Conservation (phyloP, 2,113 vertebrate genomes). For the Phycodurus eques region DNA sequence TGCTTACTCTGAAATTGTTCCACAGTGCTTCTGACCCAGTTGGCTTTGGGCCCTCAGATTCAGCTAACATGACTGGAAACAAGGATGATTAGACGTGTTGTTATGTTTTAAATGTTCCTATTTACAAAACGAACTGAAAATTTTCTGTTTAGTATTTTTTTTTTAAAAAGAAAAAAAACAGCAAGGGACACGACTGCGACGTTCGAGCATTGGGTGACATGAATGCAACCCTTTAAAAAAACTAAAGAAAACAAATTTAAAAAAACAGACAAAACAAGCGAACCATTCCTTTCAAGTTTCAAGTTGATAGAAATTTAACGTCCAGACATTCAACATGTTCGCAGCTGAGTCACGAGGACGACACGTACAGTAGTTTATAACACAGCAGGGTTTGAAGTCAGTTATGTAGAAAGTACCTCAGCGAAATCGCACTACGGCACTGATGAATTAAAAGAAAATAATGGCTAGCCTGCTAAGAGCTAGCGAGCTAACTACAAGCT, state of each 20-base stretch:
- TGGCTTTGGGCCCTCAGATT: constrained; percentile 23
- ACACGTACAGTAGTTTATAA: neutral
- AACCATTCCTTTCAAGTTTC: neutral
- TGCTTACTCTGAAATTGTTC: constrained; percentile 49
- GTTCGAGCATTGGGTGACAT: neutral
- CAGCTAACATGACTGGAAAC: constrained; percentile 62
- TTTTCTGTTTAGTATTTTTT: too few species aligned
- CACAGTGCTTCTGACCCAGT: constrained; percentile 20
- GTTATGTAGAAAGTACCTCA: neutral
- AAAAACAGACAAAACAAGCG: neutral
- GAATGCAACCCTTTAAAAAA: neutral
- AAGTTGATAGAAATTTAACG: neutral
- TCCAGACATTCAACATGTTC: neutral
- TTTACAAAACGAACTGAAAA: neutral
- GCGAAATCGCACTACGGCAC: neutral
- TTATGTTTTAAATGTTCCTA: neutral
- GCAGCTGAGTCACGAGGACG: neutral
- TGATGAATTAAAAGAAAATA: neutral
- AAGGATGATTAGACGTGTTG: neutral
- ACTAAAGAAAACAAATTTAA: neutral
- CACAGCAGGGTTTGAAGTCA: neutral
- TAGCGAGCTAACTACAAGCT: neutral
- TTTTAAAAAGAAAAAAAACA: too few species aligned
- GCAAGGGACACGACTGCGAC: too few species aligned
- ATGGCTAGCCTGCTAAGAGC: neutral